Base-by-base conservation (phyloP, 2,888 invertebrate species). In the Diaperis boleti region DNA sequence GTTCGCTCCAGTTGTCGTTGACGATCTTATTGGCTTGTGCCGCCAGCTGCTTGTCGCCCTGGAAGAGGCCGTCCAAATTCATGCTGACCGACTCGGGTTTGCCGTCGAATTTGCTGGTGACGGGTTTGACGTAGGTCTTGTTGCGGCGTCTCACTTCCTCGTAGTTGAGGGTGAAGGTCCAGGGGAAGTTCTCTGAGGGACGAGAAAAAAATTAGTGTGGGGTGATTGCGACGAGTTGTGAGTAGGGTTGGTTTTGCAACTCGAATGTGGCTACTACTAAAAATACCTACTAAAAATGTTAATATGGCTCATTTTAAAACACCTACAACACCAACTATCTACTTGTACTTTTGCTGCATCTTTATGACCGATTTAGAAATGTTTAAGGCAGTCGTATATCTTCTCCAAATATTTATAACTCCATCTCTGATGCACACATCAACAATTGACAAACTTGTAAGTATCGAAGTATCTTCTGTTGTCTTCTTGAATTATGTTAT, bases 1-100 rank as follows among this genome's bases (percentile, higher is more conserved):
- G 31, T 31, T 17, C 31, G n/a, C n/a, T 31, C 47, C 47, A 47
- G 17, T 47, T 47, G 10, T 47, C 47, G 15, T 29, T 15, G 5
- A 47, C 6, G 6, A 47, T 13, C 31, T 47, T 26, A 47, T 47
- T 47, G 13, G 13, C 10, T 4, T 17, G 47, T 15, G 22, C 29
- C 8, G 14, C 29, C 2, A 29, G n/a, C 10, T 47, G 31, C 31
- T 47, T 26, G 26, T 47, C 47, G 15, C 29, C 31, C n/a, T 14
- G 13, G 20, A 45, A 45, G n/a, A 47, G 47, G 13, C 15, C 14
- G 4, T 31, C 47, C 7, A 47, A 5, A 7, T 47, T 6, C 8
- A 47, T 29, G 15, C 3, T 11, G 10, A 47, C 14, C 13, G 15
- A 29, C 10, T 47, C 47, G 4, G 47, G 47, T 13, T 31, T 31